Evolutionary conservation across 2,113 vertebrate genomes (phyloP), one percentile per base, ranked within the genome.

Genomic region (Podocnemis expansa): DNA sequence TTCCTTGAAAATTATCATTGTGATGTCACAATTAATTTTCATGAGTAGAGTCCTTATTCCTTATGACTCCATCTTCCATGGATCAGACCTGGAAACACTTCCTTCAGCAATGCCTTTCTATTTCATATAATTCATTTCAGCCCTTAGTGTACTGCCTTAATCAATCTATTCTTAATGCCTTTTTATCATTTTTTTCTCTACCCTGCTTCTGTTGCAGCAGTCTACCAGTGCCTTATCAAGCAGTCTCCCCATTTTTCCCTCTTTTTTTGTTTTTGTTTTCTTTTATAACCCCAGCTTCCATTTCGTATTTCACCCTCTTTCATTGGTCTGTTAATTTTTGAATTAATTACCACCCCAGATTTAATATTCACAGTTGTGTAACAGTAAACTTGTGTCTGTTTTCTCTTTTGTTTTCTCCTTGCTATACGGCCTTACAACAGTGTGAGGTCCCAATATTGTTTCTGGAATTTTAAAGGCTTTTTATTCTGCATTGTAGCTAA

Each of bases 111-210:
- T 94, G 93, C 90, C 95, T 97, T 97, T 95, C 89, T 94, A 95
- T 97, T 97, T 95, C 90, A 91, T 43, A 80, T 96, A 96, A 97
- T 96, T 98, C 54, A 96, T 96, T 97, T 96, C 95, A 97, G 93
- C 85, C 67, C 87, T 96, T 94, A 93, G 93, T 91, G 93, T 89
- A 45, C 76, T 95, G 80, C 73, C 86, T 96, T 97, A 52, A 97
- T 97, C 97, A 97, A 98, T 97, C 93, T 97, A 81, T 96, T 96
- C 97, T 96, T 97, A 97, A 97, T 96, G 78, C 75, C 88, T 93
- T 90, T 96, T 97, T 96, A 96, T 97, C 93, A 97, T 95, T 94
- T 89, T 94, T 89, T 38, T 95, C 54, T 88, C 85, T 95, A 67
- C 88, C 93, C 85, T 90, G n/a, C 78, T 88, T 94, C 89, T 87